Evolutionary conservation across 1,140 invertebrate species (phyloP), one percentile per base, ranked within the genome.

Genomic region (Patella vulgata): DNA sequence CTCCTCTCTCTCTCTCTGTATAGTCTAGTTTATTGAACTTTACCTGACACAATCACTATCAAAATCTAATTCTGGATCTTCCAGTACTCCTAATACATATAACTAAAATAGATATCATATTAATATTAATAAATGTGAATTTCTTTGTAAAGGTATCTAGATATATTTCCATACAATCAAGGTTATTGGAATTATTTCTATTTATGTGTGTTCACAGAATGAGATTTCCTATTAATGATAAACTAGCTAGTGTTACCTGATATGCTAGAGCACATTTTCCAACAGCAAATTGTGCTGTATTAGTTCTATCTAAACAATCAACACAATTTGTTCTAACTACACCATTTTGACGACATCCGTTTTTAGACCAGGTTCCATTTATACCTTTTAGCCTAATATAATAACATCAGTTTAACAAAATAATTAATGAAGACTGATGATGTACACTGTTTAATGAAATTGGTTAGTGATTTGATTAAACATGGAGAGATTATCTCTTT

Each of bases 211-310:
- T n/a, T n/a, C n/a, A n/a, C n/a, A n/a, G n/a, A n/a, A n/a, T n/a
- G n/a, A n/a, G n/a, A n/a, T n/a, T n/a, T n/a, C n/a, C n/a, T n/a
- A n/a, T n/a, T n/a, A n/a, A n/a, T n/a, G n/a, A n/a, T n/a, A n/a
- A n/a, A n/a, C n/a, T n/a, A n/a, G n/a, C n/a, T n/a, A 44, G 17
- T 54, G 77, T 78, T 77, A 93, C 89, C 86, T 94, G 94, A 84
- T 92, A 91, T 1, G 91, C 95, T 25, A 99, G 84, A 3, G 95
- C 97, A 85, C 93, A 95, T 84, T 97, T 97, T 30, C 96, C 97
- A 70, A 99, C 90, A n/a, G 94, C 95, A 88, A 99, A 99, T 85
- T 99, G 97, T 0, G 97, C 97, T 0, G 98, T 99, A 82, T 99
- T 99, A 3, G 98, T 99, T 69, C 98, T 88, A 86, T 99, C 98